phyloP scores from a whole-genome alignment of 2,797 vertebrate species.

The Sebastes matsubarae region DNA sequence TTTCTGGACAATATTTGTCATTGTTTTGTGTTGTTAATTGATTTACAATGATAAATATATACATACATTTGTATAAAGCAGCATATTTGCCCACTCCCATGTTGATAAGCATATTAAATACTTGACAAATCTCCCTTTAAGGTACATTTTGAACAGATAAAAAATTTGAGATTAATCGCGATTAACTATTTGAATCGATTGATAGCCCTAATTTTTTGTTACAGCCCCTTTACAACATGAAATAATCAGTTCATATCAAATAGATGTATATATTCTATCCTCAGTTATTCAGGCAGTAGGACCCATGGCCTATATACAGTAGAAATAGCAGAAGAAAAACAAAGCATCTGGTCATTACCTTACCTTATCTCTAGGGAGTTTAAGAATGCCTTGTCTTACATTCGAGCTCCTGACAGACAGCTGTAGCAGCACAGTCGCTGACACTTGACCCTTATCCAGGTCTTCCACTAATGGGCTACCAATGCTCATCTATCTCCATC shows the following conservation, averaged over 20 bases:
- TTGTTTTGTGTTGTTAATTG: too few relatives aligned
- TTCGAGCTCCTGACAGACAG: constrained; percentile 49
- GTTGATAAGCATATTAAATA: too few relatives aligned
- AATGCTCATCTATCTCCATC: constrained; percentile 62
- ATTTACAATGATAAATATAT: too few relatives aligned
- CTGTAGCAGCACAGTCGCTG: constrained; percentile 24
- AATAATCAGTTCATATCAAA: not conserved
- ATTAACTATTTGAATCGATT: too few relatives aligned
- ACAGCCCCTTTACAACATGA: not conserved
- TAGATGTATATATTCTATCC: not conserved
- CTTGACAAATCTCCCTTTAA: too few relatives aligned
- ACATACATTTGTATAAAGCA: too few relatives aligned
- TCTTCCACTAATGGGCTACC: constrained; percentile 47
- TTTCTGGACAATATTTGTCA: too few relatives aligned
- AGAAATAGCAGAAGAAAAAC: not conserved
- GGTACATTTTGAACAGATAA: too few relatives aligned
- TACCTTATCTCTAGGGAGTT: constrained; percentile 4
- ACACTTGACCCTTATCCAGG: constrained; percentile 42
- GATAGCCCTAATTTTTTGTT: too few relatives aligned
- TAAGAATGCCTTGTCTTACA: constrained; percentile 37
- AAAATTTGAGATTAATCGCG: too few relatives aligned
- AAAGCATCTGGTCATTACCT: constrained; percentile 2
- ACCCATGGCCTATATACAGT: not conserved
- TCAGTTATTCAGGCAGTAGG: not conserved
- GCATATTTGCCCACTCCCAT: too few relatives aligned